Conservation (phyloP, 2,888 invertebrate species). For the Crematogaster levior region DNA sequence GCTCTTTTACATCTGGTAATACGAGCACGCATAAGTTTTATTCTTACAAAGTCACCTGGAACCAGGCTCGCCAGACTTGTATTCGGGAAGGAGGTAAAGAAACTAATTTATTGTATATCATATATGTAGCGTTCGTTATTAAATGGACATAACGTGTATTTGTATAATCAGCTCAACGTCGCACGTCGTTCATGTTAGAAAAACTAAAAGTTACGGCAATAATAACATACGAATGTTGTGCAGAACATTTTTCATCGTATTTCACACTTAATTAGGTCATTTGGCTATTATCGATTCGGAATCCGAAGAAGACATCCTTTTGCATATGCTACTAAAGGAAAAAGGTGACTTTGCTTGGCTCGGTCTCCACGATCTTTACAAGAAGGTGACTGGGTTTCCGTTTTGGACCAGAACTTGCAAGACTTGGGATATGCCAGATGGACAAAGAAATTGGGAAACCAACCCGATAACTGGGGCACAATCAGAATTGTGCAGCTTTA, state of each 20-base stretch:
- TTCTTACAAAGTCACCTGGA: slow-evolving; percentile 55
- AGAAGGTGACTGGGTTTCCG: slow-evolving; percentile 20
- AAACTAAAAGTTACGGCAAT: background rate
- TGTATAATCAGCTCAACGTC: background rate
- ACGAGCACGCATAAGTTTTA: slow-evolving; percentile 60
- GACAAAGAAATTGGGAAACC: background rate
- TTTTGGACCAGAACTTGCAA: background rate
- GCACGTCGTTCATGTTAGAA: background rate
- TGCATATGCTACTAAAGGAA: slow-evolving; percentile 52
- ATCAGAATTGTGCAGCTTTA: background rate
- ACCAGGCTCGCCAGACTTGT: slow-evolving; percentile 59
- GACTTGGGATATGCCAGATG: background rate
- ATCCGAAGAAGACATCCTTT: slow-evolving; percentile 54
- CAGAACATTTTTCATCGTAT: background rate
- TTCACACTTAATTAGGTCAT: slow-evolving; percentile 51
- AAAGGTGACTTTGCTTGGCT: background rate
- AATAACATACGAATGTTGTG: background rate
- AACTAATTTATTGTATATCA: background rate
- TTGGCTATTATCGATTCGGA: slow-evolving; percentile 58
- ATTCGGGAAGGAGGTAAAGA: slow-evolving; percentile 63
- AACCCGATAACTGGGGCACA: background rate
- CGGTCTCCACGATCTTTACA: slow-evolving; percentile 18
- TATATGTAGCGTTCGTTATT: background rate
- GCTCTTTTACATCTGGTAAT: slow-evolving; percentile 36
- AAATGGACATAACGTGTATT: background rate